Base-by-base conservation (phyloP, 2,888 invertebrate species). In the Amblyteles armatorius region DNA sequence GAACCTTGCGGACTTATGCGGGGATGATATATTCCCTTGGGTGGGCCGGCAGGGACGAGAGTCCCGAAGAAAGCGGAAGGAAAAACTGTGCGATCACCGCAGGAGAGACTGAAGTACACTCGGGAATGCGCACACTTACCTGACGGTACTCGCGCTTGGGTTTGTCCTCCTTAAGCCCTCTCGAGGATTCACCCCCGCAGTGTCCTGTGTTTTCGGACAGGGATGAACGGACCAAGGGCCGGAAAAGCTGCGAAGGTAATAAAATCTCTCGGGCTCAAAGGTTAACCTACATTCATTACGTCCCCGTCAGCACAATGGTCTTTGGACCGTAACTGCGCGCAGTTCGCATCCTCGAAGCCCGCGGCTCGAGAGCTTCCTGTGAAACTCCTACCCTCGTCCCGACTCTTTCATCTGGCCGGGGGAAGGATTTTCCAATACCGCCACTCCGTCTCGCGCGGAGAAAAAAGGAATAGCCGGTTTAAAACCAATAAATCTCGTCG, bases 231-330 rank as follows among this genome's bases (percentile, higher is more conserved):
- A 1, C 26, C 40, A 44, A 19, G 50, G 13, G 6, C 65, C 36
- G 9, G 44, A 48, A 44, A 40, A 73, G 33, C 40, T 40, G 36
- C 36, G 50, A 11, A 11, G 40, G 80, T n/a, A 79, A 79, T 74
- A 67, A 69, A 50, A 55, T 22, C 29, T 55, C 11, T 50, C 40
- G 57, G 65, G 60, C 76, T 83, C 78, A 73, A 83, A 78, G 73
- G 83, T 84, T 84, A 80, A 84, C 57, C 80, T 79, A 73, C 48
- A 83, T 86, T 81, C 84, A 67, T 83, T 80, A 79, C 79, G 72
- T 55, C n/a, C 29, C 69, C 13, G n/a, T 33, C 44, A 69, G 44
- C 13, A 79, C 65, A 71, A 48, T n/a, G 22, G 19, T 9, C 33
- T 36, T 48, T 44, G 36, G 36, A 36, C 36, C 22, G 29, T 52